Percentiles rank a stretch among this genome's conserved stretches.
Conservation (phyloP, 2,113 vertebrate genomes). For the Colossoma macropomum region DNA sequence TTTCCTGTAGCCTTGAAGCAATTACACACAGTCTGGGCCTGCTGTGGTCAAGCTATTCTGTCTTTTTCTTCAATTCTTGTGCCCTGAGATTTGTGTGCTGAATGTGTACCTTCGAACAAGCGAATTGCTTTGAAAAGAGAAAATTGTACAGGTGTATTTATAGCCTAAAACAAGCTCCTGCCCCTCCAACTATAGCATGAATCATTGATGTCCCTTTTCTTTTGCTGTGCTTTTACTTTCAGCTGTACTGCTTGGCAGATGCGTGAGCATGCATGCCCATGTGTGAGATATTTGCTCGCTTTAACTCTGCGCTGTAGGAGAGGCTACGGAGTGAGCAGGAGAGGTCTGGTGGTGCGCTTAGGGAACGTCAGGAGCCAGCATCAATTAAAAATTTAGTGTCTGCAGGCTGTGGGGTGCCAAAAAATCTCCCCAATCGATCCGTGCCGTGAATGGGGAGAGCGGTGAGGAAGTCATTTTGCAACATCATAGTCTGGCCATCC, state of each 20-base stretch:
- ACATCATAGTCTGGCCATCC: neutral
- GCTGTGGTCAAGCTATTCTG: neutral
- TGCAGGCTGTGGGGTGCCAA: neutral
- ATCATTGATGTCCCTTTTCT: conserved; percentile 50
- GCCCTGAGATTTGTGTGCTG: neutral
- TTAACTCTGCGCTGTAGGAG: conserved; percentile 5
- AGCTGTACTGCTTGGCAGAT: neutral
- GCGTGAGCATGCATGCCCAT: neutral
- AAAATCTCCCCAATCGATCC: neutral
- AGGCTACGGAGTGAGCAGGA: neutral
- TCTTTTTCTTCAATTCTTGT: conserved; percentile 11
- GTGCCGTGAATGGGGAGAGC: neutral
- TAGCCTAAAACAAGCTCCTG: conserved; percentile 38
- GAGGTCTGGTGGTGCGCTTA: neutral
- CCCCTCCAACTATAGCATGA: conserved; percentile 32
- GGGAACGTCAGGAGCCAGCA: neutral
- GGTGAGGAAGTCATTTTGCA: neutral
- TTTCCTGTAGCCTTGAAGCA: neutral
- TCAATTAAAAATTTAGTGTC: conserved; percentile 40
- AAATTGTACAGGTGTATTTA: conserved; percentile 42
- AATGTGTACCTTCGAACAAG: conserved; percentile 20
- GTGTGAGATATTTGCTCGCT: neutral
- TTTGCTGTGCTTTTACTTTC: conserved; percentile 24
- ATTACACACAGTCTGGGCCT: neutral
- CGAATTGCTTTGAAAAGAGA: conserved; percentile 25